Evolutionary conservation across 1,140 invertebrate genomes (phyloP), one percentile per base, ranked within the genome.

Genomic region (Meloidogyne floridensis): DNA sequence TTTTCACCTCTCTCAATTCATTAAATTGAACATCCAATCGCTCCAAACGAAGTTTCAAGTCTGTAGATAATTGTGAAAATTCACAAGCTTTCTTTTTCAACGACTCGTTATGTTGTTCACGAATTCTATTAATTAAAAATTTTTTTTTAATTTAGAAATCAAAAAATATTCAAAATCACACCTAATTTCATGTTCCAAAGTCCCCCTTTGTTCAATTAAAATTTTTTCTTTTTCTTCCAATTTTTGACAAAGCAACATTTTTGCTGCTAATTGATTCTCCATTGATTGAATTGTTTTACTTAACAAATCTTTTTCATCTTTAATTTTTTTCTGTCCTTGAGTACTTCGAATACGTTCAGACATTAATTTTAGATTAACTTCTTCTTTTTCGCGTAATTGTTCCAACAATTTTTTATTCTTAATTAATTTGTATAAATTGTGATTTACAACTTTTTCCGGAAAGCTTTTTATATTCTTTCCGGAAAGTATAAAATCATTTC

Each of bases 291-390:
- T n/a, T 54, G 56, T 87, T n/a, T 74, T 51, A 11, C 86, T 86
- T 20, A 84, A 75, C 15, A 77, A 43, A 13, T 85, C 84, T 71
- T 54, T 86, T 59, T 87, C 84, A n/a, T 83, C 82, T 47, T 83
- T 75, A n/a, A 83, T 77, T 56, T 83, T 83, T 53, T 85, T 83
- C n/a, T 77, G 74, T 5, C 74, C 72, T 72, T 88, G 87, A 47
- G 76, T 87, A 51, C 78, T 82, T 47, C 80, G 75, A 47, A 87
- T 88, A 42, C 84, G 91, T 89, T 99, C 97, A 0, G 96, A 96
- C 96, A 99, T 98, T 0, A 99, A 93, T 91, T 99, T 99, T 88
- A 99, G 98, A 91, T 99, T 99, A 3, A 97, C 96, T 90, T 99
- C 97, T 90, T 99, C 97, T 88, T 98, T 99, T 90, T 99, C 97